Evolutionary conservation across 2,888 invertebrate genomes (phyloP), one percentile per base, ranked within the genome.

Genomic region (Ischnura elegans): DNA sequence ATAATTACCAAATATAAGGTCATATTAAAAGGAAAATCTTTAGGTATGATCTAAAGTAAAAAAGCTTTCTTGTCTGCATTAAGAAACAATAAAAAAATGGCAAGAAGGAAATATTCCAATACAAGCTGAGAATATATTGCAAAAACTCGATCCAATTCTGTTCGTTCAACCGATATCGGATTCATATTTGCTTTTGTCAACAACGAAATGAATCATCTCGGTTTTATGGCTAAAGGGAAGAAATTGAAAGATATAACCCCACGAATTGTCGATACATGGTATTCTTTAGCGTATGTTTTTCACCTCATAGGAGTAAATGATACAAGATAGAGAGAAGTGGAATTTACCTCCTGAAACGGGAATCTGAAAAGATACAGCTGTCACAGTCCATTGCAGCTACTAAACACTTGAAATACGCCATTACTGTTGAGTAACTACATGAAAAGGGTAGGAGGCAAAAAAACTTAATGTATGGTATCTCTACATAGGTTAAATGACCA

Each of bases 151-250:
- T n/a, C n/a, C 61, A 55, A 36, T 45, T 45, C n/a, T 90, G 90
- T 90, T 90, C 66, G 66, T 90, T 66, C 90, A 66, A 61, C 61
- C 90, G 61, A 61, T 90, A 90, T 55, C 3, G 61, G 10, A 61
- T 45, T 43, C 90, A 42, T 90, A 66, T 90, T 90, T 90, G 61
- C 43, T 66, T 90, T 90, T 61, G 61, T 90, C 90, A 61, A 90
- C 90, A 90, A 90, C 43, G 61, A n/a, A 90, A 90, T 90, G 61
- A 61, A 90, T 90, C 90, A 90, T 42, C 61, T 90, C 90, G 61
- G 10, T 13, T n/a, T 86, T 6, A 25, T 51, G 42, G 29, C 25
- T 16, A 51, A 42, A 87, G n/a, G 43, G 43, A 66, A 90, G 43
- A 42, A 61, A 51, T 55, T 19, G 0, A 6, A 51, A 51, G 61